Base-by-base conservation (phyloP, 2,797 vertebrate species). In the Takifugu ocellatus region DNA sequence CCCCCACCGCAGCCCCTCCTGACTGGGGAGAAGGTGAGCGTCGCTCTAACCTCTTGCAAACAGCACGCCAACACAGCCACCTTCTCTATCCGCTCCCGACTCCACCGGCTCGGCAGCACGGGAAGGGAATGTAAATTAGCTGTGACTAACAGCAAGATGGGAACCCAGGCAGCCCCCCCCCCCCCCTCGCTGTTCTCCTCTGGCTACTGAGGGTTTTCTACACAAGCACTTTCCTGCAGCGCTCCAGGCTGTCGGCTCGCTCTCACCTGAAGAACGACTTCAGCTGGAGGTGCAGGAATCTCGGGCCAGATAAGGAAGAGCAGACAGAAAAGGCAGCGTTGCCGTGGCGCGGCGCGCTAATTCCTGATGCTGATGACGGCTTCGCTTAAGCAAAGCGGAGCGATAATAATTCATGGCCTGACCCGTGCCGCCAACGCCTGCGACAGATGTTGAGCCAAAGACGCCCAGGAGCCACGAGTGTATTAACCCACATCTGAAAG, bases 61-160 rank as follows among this genome's bases (percentile, higher is more conserved):
- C 81, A 81, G 84, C 82, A 71, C 79, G 77, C 83, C 81, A 69
- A 72, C 85, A 82, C 82, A 77, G 75, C 72, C 83, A 79, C 81
- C 79, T 81, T 79, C 77, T 83, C 83, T 79, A 85, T 82, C 83
- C 82, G 82, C 87, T 85, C 85, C 83, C 85, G 83, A 87, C 89
- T 86, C 75, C 84, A 85, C 66, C 70, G 68, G 75, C 84, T 79
- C 76, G 72, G 74, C 79, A 82, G 81, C 75, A 49, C 73, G 83
- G 84, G 78, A 79, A 86, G 81, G 81, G 83, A 89, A 89, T 87
- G 81, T 80, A 87, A 89, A 89, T 90, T 80, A 88, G 83, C 80
- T 88, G 89, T 86, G 85, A 90, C 85, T 46, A 89, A 89, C 87
- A 68, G 80, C 82, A 45, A 83, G 81, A 77, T 85, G 80, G 81